These are phyloP conservation scores for Neogale vison DNA, from an alignment of 2,113 vertebrate genomes.

Conservation along the genomic window DNA sequence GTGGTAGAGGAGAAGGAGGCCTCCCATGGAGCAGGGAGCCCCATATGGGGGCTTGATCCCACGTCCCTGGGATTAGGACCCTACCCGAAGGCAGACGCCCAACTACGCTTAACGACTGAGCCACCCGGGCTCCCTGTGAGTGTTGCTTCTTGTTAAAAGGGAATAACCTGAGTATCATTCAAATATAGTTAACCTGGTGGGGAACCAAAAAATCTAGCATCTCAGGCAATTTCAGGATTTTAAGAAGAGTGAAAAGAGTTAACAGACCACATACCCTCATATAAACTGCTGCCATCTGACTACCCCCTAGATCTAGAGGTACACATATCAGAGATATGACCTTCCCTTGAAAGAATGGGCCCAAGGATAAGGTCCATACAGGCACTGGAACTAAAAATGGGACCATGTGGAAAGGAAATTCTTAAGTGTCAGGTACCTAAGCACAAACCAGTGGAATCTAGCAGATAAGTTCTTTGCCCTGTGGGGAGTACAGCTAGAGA, in stretches of 20 bases:
- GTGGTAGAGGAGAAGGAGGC: too few species aligned
- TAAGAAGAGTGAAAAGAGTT: not conserved
- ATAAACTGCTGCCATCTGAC: not conserved
- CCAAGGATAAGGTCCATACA: not conserved
- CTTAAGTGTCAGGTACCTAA: not conserved
- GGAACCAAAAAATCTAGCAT: not conserved
- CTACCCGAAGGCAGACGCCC: too few species aligned
- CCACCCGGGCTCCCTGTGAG: not conserved
- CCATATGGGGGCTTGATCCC: too few species aligned
- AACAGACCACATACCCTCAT: not conserved
- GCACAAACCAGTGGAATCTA: not conserved
- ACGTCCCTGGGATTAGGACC: too few species aligned
- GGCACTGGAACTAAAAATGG: not conserved
- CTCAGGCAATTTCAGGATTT: not conserved
- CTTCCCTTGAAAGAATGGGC: not conserved
- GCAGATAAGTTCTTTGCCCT: not conserved
- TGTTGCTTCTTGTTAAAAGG: conserved; percentile 1
- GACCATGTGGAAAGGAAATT: not conserved
- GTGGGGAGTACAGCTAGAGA: not conserved
- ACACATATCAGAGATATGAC: not conserved
- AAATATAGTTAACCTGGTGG: not conserved
- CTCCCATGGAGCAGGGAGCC: too few species aligned
- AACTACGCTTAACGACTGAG: too few species aligned
- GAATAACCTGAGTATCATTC: not conserved
- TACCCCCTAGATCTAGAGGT: not conserved